Evolutionary conservation across 1,140 invertebrate genomes (phyloP).

Genomic region (Acyrthosiphon pisum): DNA sequence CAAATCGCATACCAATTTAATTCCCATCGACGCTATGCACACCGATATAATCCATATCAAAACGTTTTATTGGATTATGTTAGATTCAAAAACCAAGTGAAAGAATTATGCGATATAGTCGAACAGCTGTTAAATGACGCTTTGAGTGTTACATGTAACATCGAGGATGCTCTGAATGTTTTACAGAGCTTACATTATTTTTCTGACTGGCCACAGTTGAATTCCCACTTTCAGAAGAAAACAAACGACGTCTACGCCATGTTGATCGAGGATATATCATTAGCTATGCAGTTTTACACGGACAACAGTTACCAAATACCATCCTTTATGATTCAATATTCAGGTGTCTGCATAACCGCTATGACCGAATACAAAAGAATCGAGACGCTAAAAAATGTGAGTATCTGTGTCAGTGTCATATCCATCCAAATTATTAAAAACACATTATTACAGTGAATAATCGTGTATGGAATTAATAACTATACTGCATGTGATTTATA

Average conservation of each 20-base stretch:
- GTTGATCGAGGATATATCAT: slow-evolving; percentile 25
- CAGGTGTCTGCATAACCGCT: background rate
- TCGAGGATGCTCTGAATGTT: slow-evolving; percentile 15
- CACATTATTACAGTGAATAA: background rate
- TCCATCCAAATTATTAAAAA: background rate
- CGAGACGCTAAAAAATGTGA: background rate
- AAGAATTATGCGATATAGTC: background rate
- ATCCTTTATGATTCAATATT: background rate
- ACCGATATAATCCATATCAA: background rate
- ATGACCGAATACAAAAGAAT: slow-evolving; percentile 12
- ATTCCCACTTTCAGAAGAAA: background rate
- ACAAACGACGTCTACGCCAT: background rate
- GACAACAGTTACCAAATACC: background rate
- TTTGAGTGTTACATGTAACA: background rate
- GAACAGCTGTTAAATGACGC: slow-evolving; percentile 32
- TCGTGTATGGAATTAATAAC: background rate
- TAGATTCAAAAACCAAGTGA: slow-evolving; percentile 34
- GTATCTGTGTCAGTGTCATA: background rate
- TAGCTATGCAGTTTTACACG: background rate
- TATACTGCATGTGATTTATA: background rate
- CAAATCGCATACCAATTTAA: background rate
- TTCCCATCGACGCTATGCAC: background rate
- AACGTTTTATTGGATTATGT: background rate
- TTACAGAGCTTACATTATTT: slow-evolving; percentile 38
- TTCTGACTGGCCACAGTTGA: background rate